Evolutionary conservation across 2,888 invertebrate genomes (phyloP).

Genomic region (Podabrus alpinus): DNA sequence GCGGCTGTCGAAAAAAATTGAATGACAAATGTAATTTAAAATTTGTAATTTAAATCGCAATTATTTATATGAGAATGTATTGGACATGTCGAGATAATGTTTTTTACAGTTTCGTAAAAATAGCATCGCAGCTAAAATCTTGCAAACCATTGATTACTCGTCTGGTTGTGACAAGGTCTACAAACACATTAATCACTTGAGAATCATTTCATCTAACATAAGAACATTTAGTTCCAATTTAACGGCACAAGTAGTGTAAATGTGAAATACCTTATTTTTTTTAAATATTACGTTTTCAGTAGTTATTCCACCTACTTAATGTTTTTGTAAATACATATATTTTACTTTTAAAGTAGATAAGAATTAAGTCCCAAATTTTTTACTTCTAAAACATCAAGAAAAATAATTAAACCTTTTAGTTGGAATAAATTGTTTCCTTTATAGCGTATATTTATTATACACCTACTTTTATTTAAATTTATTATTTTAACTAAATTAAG

Average conservation of each 20-base stretch:
- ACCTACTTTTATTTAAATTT: not conserved
- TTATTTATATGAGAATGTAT: not conserved
- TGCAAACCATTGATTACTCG: slow-evolving; percentile 16
- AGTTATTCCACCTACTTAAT: too few species aligned
- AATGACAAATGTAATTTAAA: not conserved
- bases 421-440: not conserved
- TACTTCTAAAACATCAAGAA: not conserved
- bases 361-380: not conserved
- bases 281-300: too few species aligned
- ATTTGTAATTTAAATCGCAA: not conserved
- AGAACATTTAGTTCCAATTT: not conserved
- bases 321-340: too few species aligned
- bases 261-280: not conserved
- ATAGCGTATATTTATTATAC: not conserved
- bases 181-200: slow-evolving; percentile 19
- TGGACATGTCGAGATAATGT: not conserved
- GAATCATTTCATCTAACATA: slow-evolving; percentile 10
- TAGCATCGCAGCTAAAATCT: slow-evolving; percentile 9
- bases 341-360: too few species aligned
- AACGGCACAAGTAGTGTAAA: not conserved
- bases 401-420: not conserved
- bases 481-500: not conserved
- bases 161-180: slow-evolving; percentile 16
- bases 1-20: not conserved
- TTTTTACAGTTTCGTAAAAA: not conserved